Percentiles rank a stretch among this genome's conserved stretches.
These are phyloP conservation scores for Gymnogyps californianus DNA, from an alignment of 2,113 vertebrate species.

Conservation along the genomic window DNA sequence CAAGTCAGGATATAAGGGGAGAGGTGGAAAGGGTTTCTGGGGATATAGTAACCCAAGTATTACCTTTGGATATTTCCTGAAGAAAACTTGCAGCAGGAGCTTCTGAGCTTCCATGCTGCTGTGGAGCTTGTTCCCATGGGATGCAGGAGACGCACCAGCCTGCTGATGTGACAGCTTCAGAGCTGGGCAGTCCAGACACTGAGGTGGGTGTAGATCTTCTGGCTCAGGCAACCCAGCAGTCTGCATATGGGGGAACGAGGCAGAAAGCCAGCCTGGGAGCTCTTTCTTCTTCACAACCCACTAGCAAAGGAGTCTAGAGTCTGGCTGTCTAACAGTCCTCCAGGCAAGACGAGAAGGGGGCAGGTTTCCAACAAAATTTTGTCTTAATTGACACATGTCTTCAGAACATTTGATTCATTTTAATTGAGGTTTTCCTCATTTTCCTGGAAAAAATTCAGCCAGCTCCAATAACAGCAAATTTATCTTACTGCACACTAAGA, in stretches of 20 bases:
- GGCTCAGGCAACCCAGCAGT: not conserved
- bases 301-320: not conserved
- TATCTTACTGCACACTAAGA: not conserved
- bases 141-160: not conserved
- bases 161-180: not conserved
- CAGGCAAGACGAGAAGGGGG: not conserved
- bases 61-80: not conserved
- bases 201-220: not conserved
- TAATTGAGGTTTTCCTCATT: not conserved
- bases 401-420: not conserved
- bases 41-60: not conserved
- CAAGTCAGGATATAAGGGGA: not conserved
- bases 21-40: not conserved
- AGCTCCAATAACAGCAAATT: not conserved
- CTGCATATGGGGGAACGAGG: not conserved
- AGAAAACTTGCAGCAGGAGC: not conserved
- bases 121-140: not conserved
- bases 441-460: not conserved
- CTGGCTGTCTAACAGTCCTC: not conserved
- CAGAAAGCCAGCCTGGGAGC: not conserved
- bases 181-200: not conserved
- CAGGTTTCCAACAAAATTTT: not conserved
- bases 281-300: not conserved
- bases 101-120: not conserved
- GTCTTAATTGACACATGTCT: not conserved